Percentiles rank a stretch among this genome's conserved stretches.
phyloP scores from a whole-genome alignment of 2,113 vertebrate species.

The Lethenteron camtschaticum region DNA sequence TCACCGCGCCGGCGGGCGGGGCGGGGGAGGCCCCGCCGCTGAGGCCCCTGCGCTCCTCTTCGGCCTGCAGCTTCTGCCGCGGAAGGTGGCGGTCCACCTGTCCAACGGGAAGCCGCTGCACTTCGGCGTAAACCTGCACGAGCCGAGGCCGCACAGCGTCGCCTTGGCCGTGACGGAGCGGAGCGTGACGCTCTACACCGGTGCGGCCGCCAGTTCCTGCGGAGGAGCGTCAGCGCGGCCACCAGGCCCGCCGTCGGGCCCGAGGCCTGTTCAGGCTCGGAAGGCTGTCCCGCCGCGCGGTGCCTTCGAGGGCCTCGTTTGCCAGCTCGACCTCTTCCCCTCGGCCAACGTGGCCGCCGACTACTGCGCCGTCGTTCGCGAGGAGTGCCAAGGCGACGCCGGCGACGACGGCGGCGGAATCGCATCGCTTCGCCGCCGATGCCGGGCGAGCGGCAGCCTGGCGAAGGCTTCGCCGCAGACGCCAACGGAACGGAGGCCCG shows the following conservation, averaged over 20 bases:
- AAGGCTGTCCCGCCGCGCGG: conserved; percentile 49
- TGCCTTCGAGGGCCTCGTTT: conserved; percentile 53
- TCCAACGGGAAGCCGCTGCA: too few species aligned
- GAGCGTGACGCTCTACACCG: conserved; percentile 38
- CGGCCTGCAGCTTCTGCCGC: too few species aligned
- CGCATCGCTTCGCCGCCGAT: too few species aligned
- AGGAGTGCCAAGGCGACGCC: conserved; percentile 40
- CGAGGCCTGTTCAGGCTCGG: conserved; percentile 48
- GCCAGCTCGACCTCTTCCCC: conserved; percentile 74
- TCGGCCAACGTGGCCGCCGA: conserved; percentile 45
- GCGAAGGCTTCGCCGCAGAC: too few species aligned
- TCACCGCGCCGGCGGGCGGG: too few species aligned
- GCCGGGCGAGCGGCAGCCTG: too few species aligned
- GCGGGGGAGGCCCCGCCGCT: too few species aligned
- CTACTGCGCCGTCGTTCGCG: conserved; percentile 63
- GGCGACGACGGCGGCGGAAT: neutral
- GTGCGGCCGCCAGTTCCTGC: conserved; percentile 44
- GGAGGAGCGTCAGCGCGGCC: conserved; percentile 26
- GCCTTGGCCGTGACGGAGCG: conserved; percentile 35
- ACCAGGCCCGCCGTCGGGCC: conserved; percentile 28
- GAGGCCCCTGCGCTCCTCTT: too few species aligned
- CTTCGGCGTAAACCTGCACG: conserved; percentile 50
- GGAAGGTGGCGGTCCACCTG: too few species aligned
- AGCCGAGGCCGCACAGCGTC: conserved; percentile 50
- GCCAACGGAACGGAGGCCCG: too few species aligned